Evolutionary conservation across 2,113 vertebrate species (phyloP), one percentile per base, ranked within the genome.

Genomic region (Myocastor coypus): DNA sequence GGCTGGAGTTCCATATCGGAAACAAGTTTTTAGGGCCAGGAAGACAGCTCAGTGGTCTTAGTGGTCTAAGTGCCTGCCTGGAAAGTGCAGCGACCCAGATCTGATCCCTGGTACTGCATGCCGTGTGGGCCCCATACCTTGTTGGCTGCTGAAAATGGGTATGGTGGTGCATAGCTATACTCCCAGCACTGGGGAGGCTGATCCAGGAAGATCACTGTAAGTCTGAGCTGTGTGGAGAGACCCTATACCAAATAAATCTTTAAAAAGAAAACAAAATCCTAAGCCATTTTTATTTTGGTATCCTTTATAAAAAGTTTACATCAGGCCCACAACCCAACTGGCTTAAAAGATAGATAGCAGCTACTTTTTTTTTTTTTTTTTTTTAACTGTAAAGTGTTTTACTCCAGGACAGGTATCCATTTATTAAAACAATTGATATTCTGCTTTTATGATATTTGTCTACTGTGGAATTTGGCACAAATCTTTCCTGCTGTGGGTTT

Each of bases 341-440:
- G 89, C 26, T 30, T 73, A 57, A 83, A 83, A 92, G 86, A 92
- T 94, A 92, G 95, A 94, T 83, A 96, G 77, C 80, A 92, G 80
- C 34, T 87, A 30, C 57, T 88, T 46, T 89, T 91, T 52, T 84
- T 88, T 68, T 89, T 57, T 30, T 46, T 17, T 20, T 75, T 59
- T 46, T 92, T 92, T 83, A 73, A 77, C 89, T 92, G 34, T 46
- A 78, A 71, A 93, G 84, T 57, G 20, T 80, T 93, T 83, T 66
- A 52, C 40, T 83, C 42, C 66, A 95, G 83, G 88, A 94, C 28
- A 50, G 55, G 46, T 82, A 90, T 68, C 73, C 71, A 82, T 88
- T 92, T 95, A 73, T 91, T 90, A 96, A 95, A 91, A 87, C 7
- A 16, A 96, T 75, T 94, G 93, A 73, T 77, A 81, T 69, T 96